Base-by-base conservation (phyloP, 92 coral and sea anemone species). In the Palythoa caribaeorum region DNA sequence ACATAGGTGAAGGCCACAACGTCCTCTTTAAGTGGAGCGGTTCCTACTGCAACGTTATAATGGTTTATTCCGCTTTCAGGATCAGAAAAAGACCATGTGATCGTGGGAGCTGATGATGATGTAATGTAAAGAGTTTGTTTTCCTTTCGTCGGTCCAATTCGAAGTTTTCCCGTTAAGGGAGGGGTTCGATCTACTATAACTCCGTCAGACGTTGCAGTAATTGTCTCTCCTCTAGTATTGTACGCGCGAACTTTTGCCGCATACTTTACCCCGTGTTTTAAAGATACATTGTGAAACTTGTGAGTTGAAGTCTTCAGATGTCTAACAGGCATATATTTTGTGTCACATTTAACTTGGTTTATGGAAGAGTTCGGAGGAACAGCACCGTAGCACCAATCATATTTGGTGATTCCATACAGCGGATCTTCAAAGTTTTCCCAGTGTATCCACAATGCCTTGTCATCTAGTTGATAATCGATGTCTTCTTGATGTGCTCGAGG, bases 361-460 rank as follows among this genome's bases (percentile, higher is more conserved):
- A 68, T 87, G 1, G 94, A 91, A n/a, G 84, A 73, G 14, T 76
- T 62, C 2, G 88, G 89, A 8, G 87, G 92, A 52, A 84, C 90
- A 79, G 89, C 94, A 48, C 93, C 91, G 72, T 93, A 92, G 53
- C 99, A 97, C 99, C 99, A 97, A 54, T 95, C 97, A 60, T 97
- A 97, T 4, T 85, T 66, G 37, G 87, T 78, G 70, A 97, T 76
- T 6, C 95, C 97, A 71, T 83, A 91, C 51, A 94, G 95, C n/a
- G 99, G 99, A 87, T 97, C 99, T 65, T 95, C 78, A 59, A 95
- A 97, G 37, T 98, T 98, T 53, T 88, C 88, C 99, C 99, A 97
- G 87, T 92, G 94, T 35, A 93, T 93, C 99, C 99, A 95, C n/a
- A 97, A 83, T 40, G 99, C 98, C 83, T 86, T 87, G 59, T 97